These are phyloP conservation scores for Psittacus erithacus DNA, from an alignment of 2,113 vertebrate species.

Conservation along the genomic window DNA sequence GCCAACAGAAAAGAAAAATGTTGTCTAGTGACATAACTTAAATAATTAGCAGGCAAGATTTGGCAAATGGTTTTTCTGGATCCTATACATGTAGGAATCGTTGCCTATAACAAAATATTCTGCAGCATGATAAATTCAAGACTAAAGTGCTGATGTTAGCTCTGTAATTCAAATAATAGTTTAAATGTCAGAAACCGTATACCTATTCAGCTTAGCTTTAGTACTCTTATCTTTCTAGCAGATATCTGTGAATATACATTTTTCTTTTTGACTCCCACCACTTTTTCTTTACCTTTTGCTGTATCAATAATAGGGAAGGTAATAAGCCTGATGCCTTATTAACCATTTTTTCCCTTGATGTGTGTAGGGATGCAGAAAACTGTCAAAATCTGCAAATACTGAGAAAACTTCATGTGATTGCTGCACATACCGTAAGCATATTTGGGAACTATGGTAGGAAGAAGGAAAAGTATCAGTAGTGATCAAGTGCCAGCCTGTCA, in stretches of 20 bases:
- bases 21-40: neutral
- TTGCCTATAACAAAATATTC: neutral
- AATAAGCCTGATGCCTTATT: neutral
- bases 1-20: neutral
- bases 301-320: neutral
- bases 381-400: neutral
- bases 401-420: neutral
- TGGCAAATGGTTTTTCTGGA: neutral
- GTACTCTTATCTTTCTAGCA: neutral
- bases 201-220: neutral
- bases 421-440: neutral
- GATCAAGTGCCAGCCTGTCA: neutral
- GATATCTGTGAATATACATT: neutral
- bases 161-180: neutral
- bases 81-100: fast-evolving
- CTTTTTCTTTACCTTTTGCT: neutral
- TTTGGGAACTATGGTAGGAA: neutral
- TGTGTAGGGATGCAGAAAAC: neutral
- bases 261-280: neutral
- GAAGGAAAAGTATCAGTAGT: neutral
- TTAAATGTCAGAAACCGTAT: neutral
- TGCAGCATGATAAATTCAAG: neutral
- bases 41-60: neutral
- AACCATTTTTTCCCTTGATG: neutral
- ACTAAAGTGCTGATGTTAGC: neutral